phyloP scores from a whole-genome alignment of 2,797 vertebrate species.

The Vultur gryphus region DNA sequence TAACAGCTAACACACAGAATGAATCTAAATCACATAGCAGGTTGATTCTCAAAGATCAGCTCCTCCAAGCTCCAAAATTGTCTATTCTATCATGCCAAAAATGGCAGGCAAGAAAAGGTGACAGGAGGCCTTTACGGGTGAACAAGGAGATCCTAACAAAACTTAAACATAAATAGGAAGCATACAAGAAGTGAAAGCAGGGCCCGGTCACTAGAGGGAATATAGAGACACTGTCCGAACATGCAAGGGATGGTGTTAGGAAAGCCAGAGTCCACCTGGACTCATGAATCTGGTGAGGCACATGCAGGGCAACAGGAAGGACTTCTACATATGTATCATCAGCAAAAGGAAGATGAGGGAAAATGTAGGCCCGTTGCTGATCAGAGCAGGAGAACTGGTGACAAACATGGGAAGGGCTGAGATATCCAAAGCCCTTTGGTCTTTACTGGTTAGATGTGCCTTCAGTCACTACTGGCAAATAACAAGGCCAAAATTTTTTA shows the following conservation, averaged over 20 bases:
- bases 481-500: not conserved
- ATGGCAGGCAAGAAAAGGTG: not conserved
- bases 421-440: not conserved
- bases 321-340: not conserved
- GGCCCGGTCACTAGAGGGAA: not conserved
- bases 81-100: not conserved
- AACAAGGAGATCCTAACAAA: not conserved
- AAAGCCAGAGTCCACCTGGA: not conserved
- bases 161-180: not conserved
- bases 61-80: not conserved
- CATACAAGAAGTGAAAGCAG: not conserved
- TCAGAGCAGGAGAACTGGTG: not conserved
- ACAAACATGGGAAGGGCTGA: not conserved
- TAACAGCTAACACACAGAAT: not conserved
- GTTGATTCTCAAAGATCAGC: not conserved
- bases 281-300: not conserved
- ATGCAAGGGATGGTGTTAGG: not conserved
- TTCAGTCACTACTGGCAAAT: not conserved
- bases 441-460: not conserved
- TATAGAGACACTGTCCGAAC: accelerated
- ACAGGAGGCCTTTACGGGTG: not conserved
- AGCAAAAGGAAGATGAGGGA: not conserved
- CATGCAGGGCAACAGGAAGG: not conserved
- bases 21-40: not conserved
- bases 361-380: not conserved